phyloP scores from a whole-genome alignment of 2,888 invertebrate genomes.

The Tipula confusa region DNA sequence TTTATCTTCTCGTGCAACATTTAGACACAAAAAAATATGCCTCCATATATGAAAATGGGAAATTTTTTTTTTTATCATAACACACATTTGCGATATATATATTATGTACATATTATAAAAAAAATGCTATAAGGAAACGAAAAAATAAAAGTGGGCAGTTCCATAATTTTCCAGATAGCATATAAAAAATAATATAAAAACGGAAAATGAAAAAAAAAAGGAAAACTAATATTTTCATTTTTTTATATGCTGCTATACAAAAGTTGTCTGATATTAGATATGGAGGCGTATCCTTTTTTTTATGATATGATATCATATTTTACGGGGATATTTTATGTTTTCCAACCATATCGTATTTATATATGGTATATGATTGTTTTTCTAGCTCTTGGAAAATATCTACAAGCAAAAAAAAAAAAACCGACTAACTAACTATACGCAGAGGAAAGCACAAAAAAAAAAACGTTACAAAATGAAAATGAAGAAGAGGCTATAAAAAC shows the following conservation, averaged over 20 bases:
- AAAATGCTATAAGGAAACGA: neutral
- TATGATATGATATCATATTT: conserved; percentile 29
- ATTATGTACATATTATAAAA: too few relatives aligned
- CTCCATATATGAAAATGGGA: neutral
- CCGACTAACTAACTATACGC: neutral
- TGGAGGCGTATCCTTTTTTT: conserved; percentile 29
- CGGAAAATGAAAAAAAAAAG: neutral
- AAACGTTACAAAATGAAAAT: neutral
- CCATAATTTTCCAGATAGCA: conserved; percentile 26
- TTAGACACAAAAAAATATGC: neutral
- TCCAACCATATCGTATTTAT: neutral
- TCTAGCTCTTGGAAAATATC: neutral
- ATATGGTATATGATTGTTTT: neutral
- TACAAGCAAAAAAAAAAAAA: neutral
- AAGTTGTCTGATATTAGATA: conserved; percentile 28
- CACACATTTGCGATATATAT: too few relatives aligned
- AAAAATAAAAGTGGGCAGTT: conserved; percentile 30
- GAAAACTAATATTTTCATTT: conserved; percentile 16
- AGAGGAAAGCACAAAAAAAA: neutral
- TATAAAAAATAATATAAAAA: neutral
- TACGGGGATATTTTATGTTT: conserved; percentile 27
- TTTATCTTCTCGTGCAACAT: neutral
- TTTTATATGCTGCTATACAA: neutral
- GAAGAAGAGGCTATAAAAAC: neutral
- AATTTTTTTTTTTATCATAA: conserved; percentile 7